Conservation (phyloP, 1,140 invertebrate species). For the Heliconius eleuchia region DNA sequence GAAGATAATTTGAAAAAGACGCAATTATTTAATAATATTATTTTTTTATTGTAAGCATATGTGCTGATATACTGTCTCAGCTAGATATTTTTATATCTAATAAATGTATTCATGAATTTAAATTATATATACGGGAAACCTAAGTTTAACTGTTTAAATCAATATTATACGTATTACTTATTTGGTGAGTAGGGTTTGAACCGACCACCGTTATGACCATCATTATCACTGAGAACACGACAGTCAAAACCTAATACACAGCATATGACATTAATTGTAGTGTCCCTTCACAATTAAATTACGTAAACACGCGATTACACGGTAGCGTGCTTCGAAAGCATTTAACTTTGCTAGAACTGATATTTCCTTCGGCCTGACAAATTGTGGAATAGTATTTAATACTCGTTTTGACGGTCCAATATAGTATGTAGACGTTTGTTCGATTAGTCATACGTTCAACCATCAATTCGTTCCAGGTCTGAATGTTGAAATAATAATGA, state of each 20-base stretch:
- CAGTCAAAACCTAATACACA: slow-evolving; percentile 1
- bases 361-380: slow-evolving; percentile 12
- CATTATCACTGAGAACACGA: background rate
- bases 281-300: slow-evolving; percentile 62
- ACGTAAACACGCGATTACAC: slow-evolving; percentile 27
- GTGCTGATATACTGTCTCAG: too few relatives aligned
- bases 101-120: background rate
- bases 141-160: background rate
- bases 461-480: slow-evolving; percentile 37
- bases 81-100: too few relatives aligned
- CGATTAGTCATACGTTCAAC: slow-evolving; percentile 25
- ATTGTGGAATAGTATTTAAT: background rate
- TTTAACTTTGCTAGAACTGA: background rate
- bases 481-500: slow-evolving; percentile 60
- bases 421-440: slow-evolving; percentile 10
- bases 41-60: too few relatives aligned
- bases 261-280: slow-evolving; percentile 58
- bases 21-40: too few relatives aligned
- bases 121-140: background rate
- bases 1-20: background rate
- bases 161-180: background rate
- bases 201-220: background rate
- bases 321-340: slow-evolving; percentile 8
- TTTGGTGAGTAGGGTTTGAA: background rate
- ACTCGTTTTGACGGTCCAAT: slow-evolving; percentile 8